Conservation (phyloP, 1,140 invertebrate species). For the Cotesia typhae region DNA sequence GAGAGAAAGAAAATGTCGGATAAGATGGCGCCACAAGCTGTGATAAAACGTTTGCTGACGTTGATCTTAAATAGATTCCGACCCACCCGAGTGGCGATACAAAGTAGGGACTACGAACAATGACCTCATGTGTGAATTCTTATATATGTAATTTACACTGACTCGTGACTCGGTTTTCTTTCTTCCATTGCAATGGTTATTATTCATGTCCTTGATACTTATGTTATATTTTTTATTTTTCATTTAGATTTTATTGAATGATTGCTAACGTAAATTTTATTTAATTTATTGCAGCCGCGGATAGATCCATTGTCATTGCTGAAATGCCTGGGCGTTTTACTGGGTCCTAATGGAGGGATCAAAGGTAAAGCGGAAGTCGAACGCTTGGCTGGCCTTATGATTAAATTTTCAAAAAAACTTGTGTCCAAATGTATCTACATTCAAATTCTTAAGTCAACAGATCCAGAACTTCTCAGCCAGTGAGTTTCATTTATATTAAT, state of each 20-base stretch:
- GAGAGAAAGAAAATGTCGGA: not conserved
- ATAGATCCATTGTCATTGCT: slow-evolving; percentile 90
- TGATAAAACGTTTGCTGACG: not conserved
- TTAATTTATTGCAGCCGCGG: slow-evolving; percentile 77
- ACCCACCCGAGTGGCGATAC: not conserved
- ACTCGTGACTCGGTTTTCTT: too few relatives aligned
- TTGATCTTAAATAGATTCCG: not conserved
- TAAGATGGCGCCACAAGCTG: slow-evolving; percentile 14
- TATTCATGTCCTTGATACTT: not conserved
- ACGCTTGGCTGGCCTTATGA: slow-evolving; percentile 90
- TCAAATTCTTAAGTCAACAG: slow-evolving; percentile 90
- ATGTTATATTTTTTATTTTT: slow-evolving; percentile 10
- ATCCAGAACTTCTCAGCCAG: slow-evolving; percentile 81
- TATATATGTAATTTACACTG: too few relatives aligned
- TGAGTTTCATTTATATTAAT: slow-evolving; percentile 63
- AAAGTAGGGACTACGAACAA: slow-evolving; percentile 4
- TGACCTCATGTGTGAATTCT: too few relatives aligned
- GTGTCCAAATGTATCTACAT: slow-evolving; percentile 96
- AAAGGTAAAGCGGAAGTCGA: slow-evolving; percentile 85
- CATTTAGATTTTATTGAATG: slow-evolving; percentile 15
- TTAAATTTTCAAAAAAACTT: slow-evolving; percentile 93
- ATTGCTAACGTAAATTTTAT: slow-evolving; percentile 29
- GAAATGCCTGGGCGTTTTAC: slow-evolving; percentile 83
- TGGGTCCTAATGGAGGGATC: slow-evolving; percentile 85
- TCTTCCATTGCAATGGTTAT: slow-evolving; percentile 1